Conservation (phyloP, 2,113 vertebrate genomes). For the Kryptolebias marmoratus region DNA sequence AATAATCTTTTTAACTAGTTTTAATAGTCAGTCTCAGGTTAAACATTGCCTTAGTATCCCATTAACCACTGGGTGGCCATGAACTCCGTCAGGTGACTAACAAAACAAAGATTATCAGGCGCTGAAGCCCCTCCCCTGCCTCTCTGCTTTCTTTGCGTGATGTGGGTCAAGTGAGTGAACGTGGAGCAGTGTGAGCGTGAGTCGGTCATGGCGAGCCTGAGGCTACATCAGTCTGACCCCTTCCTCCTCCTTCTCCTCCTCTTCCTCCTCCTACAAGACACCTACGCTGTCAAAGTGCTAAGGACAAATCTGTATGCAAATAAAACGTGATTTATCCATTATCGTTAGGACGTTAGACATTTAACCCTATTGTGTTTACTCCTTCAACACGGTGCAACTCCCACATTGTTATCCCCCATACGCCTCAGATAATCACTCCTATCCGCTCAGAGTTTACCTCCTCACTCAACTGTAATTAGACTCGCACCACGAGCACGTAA, state of each 20-base stretch:
- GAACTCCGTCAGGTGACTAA: constrained; percentile 19
- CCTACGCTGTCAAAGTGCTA: constrained; percentile 12
- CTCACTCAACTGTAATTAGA: too few relatives aligned
- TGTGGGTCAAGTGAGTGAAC: constrained; percentile 71
- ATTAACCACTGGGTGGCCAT: constrained; percentile 2
- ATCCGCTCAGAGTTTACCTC: too few relatives aligned
- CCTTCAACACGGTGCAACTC: too few relatives aligned
- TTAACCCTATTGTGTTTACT: not conserved
- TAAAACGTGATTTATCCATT: too few relatives aligned
- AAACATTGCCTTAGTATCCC: constrained; percentile 26
- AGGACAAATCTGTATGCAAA: not conserved
- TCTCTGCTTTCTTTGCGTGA: constrained; percentile 40
- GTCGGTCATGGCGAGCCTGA: constrained; percentile 44
- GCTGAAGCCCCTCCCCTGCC: not conserved
- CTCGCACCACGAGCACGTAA: too few relatives aligned
- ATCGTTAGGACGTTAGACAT: constrained; percentile 10
- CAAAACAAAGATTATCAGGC: constrained; percentile 38
- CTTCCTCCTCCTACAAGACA: not conserved
- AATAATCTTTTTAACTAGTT: not conserved
- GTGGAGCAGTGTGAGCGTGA: constrained; percentile 60
- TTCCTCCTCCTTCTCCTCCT: too few relatives aligned
- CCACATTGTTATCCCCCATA: too few relatives aligned
- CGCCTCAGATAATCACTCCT: too few relatives aligned
- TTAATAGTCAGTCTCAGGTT: not conserved
- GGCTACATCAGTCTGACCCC: constrained; percentile 48